Percentiles rank a stretch among this genome's conserved stretches.
Conservation (phyloP, 2,113 vertebrate species). For the Paramormyrops kingsleyae region DNA sequence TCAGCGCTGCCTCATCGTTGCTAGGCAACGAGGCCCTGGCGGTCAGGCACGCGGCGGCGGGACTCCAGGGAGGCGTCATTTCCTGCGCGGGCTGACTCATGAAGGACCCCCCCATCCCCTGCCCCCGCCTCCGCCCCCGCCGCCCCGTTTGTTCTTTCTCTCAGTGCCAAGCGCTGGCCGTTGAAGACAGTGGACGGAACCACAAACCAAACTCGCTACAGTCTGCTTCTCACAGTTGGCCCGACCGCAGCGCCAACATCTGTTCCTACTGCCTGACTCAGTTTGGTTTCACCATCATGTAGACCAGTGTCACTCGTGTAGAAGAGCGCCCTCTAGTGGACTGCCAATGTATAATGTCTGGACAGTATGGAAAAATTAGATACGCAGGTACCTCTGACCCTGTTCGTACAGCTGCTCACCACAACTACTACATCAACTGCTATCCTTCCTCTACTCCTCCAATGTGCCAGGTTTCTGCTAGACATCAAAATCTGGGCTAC, state of each 20-base stretch:
- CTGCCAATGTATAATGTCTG: neutral
- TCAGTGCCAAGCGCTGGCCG: neutral
- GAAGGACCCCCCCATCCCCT: slow-evolving; percentile 30
- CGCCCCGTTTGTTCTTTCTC: neutral
- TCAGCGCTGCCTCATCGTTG: slow-evolving; percentile 51
- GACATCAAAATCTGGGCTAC: neutral
- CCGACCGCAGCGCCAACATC: neutral
- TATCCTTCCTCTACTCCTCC: neutral
- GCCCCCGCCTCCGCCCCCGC: slow-evolving; percentile 2
- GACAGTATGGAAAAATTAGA: neutral
- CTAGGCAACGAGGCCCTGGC: slow-evolving; percentile 45
- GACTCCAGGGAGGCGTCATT: slow-evolving; percentile 43
- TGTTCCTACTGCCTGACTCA: neutral
- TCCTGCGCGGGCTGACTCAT: slow-evolving; percentile 53
- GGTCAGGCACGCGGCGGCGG: slow-evolving; percentile 39
- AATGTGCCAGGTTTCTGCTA: neutral
- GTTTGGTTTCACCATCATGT: neutral
- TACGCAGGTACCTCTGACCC: neutral
- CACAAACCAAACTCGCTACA: neutral
- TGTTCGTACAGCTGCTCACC: neutral
- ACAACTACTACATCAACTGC: neutral
- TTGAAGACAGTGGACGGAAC: neutral
- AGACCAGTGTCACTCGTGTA: neutral
- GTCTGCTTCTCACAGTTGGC: neutral
- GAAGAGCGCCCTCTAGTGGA: neutral